Base-by-base conservation (phyloP, 2,113 vertebrate species). In the Hipposideros armiger region DNA sequence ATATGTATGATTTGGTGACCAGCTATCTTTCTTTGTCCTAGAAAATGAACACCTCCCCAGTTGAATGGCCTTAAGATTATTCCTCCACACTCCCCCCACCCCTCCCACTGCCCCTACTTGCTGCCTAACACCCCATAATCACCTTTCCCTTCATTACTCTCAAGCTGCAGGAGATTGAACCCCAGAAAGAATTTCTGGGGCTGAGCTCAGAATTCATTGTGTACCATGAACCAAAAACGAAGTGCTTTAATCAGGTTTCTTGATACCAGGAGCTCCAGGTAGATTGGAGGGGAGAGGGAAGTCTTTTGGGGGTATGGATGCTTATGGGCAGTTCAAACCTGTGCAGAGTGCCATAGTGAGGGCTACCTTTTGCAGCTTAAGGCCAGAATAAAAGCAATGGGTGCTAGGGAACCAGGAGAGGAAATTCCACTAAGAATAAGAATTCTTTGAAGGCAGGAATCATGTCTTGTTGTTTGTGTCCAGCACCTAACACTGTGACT, bases 1-100 rank as follows among this genome's bases (percentile, higher is more conserved):
- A 28, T 83, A 69, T 32, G 5, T 89, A 72, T 72, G 40, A n/a
- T 67, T 78, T 80, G 36, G 50, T 90, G 50, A 67, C 20, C 16
- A 94, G 15, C 24, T 78, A 94, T 36, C 10, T 67, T 95, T 97
- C 87, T 54, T 92, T 17, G 5, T 73, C 94, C n/a, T 78, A 73
- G 50, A 83, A 58, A 40, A 69, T 42, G 15, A 66, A 67, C 20
- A 74, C 74, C 42, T 89, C 9, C 36, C 56, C 6, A 95, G 17
- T 62, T 78, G 20, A 93, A 47, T 42, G 19, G n/a, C 24, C 1
- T 93, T 82, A 45, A 42, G 36, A 17, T 74, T 76, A 92, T 86
- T 91, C 74, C 32, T 52, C n/a, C n/a, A 58, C 16, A 80, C 28
- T 87, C 32, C 24, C 30, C 9, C 11, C 24, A 52, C 11, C 8